These are phyloP conservation scores for Homarus gammarus DNA, from an alignment of 2,888 invertebrate genomes.

Conservation along the genomic window DNA sequence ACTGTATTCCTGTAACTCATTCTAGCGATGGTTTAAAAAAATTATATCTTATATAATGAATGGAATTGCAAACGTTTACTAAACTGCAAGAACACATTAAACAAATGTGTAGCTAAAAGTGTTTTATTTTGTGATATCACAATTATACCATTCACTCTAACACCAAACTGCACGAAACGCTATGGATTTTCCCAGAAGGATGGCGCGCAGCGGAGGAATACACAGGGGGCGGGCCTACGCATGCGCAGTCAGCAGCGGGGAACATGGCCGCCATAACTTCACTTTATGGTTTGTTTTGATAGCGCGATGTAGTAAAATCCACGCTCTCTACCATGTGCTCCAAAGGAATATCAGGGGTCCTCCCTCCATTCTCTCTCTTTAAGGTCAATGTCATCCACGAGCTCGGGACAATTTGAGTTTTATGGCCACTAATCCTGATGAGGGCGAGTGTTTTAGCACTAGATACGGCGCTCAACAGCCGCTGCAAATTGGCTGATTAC, in stretches of 20 bases:
- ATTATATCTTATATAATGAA: neutral
- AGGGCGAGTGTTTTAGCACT: conserved; percentile 66
- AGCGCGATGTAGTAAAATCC: conserved; percentile 75
- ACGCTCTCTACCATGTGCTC: conserved; percentile 74
- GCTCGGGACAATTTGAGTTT: conserved; percentile 62
- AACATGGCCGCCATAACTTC: conserved; percentile 76
- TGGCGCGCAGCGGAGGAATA: conserved; percentile 69
- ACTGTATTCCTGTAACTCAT: neutral
- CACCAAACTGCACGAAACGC: conserved; percentile 33
- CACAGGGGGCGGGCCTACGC: conserved; percentile 66
- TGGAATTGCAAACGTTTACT: neutral
- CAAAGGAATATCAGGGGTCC: conserved; percentile 60
- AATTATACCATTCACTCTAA: neutral
- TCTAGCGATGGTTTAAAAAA: neutral
- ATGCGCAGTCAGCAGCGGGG: conserved; percentile 65
- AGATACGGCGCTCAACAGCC: conserved; percentile 43
- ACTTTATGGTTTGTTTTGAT: conserved; percentile 76
- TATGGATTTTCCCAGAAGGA: conserved; percentile 15
- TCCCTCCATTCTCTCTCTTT: conserved; percentile 69
- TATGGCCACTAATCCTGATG: conserved; percentile 60
- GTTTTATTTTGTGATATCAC: neutral
- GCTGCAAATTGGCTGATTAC: conserved; percentile 66
- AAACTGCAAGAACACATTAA: neutral
- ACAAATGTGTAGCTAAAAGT: neutral
- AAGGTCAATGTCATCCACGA: conserved; percentile 66